Evolutionary conservation across 2,888 invertebrate species (phyloP).

Genomic region (Siphonodentalium dalli): DNA sequence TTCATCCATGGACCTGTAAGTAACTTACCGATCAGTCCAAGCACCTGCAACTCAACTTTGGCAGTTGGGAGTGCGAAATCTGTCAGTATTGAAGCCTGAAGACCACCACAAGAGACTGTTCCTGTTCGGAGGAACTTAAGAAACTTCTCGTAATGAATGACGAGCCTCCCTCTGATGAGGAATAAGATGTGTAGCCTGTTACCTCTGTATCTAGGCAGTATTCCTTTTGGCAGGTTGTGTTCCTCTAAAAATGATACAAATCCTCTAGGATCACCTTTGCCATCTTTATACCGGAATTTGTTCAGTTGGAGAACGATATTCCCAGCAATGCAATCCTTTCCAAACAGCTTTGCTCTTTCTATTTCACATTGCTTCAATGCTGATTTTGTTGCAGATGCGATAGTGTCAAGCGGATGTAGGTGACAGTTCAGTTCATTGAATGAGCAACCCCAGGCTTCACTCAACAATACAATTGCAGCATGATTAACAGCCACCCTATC

Average conservation of each 20-base stretch:
- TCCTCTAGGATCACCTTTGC: conserved; percentile 29
- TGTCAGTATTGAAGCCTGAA: conserved; percentile 6
- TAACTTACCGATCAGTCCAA: conserved; percentile 12
- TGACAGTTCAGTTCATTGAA: conserved; percentile 26
- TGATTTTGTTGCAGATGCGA: conserved; percentile 6
- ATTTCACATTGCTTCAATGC: conserved; percentile 18
- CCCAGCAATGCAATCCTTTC: conserved; percentile 25
- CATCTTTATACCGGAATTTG: conserved; percentile 30
- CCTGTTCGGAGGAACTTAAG: conserved; percentile 9
- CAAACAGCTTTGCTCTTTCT: conserved; percentile 20
- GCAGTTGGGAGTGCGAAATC: conserved; percentile 14
- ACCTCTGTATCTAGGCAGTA: conserved; percentile 28
- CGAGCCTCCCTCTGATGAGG: conserved; percentile 15
- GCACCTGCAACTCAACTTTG: conserved; percentile 17
- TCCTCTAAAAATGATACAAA: conserved; percentile 24
- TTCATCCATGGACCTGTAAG: conserved; percentile 1
- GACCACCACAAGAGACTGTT: conserved; percentile 17
- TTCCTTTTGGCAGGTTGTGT: conserved; percentile 7
- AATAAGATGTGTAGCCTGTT: conserved; percentile 29
- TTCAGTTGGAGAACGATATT: conserved; percentile 26
- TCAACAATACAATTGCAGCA: background rate
- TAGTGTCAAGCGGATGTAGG: conserved; percentile 15
- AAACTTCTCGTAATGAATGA: conserved; percentile 7
- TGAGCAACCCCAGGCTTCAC: conserved; percentile 12
- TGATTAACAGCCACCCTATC: conserved; percentile 22